Evolutionary conservation across 2,113 vertebrate genomes (phyloP).

Genomic region (Xenus cinereus): DNA sequence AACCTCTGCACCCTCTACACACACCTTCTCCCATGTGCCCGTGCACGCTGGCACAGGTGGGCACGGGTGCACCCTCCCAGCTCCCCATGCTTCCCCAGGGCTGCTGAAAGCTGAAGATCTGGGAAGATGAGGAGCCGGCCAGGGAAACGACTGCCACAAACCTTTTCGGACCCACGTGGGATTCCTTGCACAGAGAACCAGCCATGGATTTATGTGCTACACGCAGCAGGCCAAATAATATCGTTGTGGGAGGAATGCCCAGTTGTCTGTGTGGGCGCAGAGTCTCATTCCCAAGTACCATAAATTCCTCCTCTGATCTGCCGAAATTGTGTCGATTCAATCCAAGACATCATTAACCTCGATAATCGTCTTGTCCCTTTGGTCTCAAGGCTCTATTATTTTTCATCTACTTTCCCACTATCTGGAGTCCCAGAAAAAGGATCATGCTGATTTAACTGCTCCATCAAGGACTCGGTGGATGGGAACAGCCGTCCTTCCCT

Average conservation of each 20-base stretch:
- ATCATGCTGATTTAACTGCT: neutral
- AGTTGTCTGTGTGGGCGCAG: neutral
- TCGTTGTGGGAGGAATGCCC: neutral
- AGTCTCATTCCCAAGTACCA: neutral
- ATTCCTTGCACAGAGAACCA: neutral
- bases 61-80: fast-evolving
- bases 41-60: fast-evolving
- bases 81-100: fast-evolving
- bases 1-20: fast-evolving
- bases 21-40: fast-evolving
- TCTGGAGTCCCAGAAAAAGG: neutral
- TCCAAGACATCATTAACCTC: neutral
- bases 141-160: neutral
- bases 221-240: neutral
- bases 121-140: neutral
- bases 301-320: constrained; percentile 14
- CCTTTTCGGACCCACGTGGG: neutral
- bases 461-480: constrained; percentile 26
- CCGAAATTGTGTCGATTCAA: neutral
- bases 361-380: neutral
- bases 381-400: constrained; percentile 2
- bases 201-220: neutral
- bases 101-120: neutral
- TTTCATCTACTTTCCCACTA: neutral
- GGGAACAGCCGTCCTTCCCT: neutral